Evolutionary conservation across 2,797 vertebrate species (phyloP).

Genomic region (Gymnothorax javanicus): DNA sequence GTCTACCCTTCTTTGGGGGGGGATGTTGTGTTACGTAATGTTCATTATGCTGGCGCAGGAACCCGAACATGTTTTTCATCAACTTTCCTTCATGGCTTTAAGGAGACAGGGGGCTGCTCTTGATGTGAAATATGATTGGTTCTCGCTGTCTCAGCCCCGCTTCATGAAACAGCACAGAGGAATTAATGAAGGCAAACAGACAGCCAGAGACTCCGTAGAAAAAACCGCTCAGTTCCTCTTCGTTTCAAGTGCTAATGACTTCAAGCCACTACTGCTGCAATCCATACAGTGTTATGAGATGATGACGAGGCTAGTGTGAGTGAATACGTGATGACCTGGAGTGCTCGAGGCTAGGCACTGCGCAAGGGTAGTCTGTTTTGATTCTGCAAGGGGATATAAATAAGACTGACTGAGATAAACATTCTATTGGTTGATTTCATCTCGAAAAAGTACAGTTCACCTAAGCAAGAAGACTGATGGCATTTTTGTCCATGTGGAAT

Average conservation of each 20-base stretch:
- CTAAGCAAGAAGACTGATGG: no score
- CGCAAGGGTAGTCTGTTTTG: background rate
- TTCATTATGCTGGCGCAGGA: constrained; percentile 20
- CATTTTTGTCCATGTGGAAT: no score
- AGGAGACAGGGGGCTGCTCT: background rate
- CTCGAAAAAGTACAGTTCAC: background rate
- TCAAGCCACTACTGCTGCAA: background rate
- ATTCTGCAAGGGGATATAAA: background rate
- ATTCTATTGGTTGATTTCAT: background rate
- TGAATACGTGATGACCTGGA: background rate
- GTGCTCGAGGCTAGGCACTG: background rate
- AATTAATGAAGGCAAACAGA: background rate
- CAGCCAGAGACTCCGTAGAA: background rate
- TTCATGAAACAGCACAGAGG: background rate
- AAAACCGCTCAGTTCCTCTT: background rate
- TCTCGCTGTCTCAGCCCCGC: background rate
- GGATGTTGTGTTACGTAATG: background rate
- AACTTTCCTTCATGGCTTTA: background rate
- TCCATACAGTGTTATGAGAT: background rate
- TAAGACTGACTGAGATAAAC: background rate
- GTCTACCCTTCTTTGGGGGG: background rate
- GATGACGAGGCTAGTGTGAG: background rate
- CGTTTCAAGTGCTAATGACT: constrained; percentile 1
- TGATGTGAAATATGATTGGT: background rate
- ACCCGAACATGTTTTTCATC: constrained; percentile 10